Percentiles rank a stretch among this genome's conserved stretches.
These are phyloP conservation scores for Manduca sexta DNA, from an alignment of 1,140 invertebrate species.

Conservation along the genomic window DNA sequence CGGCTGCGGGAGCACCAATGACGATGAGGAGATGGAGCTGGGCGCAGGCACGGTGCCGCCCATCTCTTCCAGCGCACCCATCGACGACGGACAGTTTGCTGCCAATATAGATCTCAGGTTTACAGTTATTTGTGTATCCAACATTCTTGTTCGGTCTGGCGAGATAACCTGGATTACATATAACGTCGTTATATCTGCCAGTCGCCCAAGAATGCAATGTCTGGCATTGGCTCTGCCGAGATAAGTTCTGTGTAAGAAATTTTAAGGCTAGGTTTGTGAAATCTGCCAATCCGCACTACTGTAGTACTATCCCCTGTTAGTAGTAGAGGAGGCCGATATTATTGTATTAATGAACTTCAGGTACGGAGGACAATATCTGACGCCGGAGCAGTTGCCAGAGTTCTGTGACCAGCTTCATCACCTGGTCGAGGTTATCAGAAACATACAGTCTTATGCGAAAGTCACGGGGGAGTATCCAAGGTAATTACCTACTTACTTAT, in stretches of 20 bases:
- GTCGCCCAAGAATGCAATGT: too few species aligned
- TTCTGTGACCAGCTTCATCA: constrained; percentile 64
- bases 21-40: constrained; percentile 20
- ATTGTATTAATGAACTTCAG: constrained; percentile 20
- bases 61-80: constrained; percentile 15
- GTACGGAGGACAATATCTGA: constrained; percentile 61
- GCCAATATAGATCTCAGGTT: constrained; percentile 58
- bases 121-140: too few species aligned
- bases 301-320: too few species aligned
- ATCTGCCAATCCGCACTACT: too few species aligned
- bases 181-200: too few species aligned
- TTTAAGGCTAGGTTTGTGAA: too few species aligned
- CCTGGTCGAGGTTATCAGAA: constrained; percentile 59
- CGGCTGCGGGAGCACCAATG: constrained; percentile 38
- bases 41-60: constrained; percentile 7
- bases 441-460: constrained; percentile 58
- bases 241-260: too few species aligned
- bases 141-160: too few species aligned
- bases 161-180: too few species aligned
- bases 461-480: constrained; percentile 62
- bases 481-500: constrained; percentile 20
- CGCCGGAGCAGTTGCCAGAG: constrained; percentile 60
- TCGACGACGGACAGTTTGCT: constrained; percentile 41
- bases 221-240: too few species aligned
- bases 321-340: neutral